Conservation (phyloP, 2,797 vertebrate genomes). For the Amblyopsis hoosieri region DNA sequence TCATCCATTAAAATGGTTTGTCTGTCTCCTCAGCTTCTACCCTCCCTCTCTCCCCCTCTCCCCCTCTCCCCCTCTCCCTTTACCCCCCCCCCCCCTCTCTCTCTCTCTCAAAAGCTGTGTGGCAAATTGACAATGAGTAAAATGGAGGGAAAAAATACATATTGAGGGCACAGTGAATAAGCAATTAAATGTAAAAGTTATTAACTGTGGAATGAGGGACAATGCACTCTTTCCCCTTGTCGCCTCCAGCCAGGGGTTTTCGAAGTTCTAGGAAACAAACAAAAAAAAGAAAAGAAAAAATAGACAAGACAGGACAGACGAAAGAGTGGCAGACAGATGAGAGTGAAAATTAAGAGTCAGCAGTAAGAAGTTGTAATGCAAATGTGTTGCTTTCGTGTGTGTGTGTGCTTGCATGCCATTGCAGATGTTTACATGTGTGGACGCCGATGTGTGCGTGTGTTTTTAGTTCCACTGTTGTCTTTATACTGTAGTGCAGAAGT, state of each 20-base stretch:
- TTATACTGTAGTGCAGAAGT: slow-evolving; percentile 1
- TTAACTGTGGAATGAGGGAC: slow-evolving; percentile 75
- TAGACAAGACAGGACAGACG: slow-evolving; percentile 6
- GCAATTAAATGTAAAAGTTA: slow-evolving; percentile 83
- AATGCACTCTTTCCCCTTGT: slow-evolving; percentile 52
- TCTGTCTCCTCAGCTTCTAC: slow-evolving; percentile 56
- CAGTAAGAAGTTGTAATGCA: neutral
- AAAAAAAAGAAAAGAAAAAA: slow-evolving; percentile 15
- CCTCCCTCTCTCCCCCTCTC: slow-evolving; percentile 17
- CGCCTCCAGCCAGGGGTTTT: slow-evolving; percentile 58
- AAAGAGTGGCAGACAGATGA: slow-evolving; percentile 19
- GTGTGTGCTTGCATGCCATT: neutral
- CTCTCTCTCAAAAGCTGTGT: slow-evolving; percentile 63
- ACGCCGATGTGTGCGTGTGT: slow-evolving; percentile 5
- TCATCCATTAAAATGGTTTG: slow-evolving; percentile 79
- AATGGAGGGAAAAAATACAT: slow-evolving; percentile 56
- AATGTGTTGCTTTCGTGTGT: neutral
- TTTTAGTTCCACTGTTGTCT: slow-evolving; percentile 43
- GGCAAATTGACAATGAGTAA: slow-evolving; percentile 78
- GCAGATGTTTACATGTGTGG: neutral
- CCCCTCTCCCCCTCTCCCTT: slow-evolving; percentile 5
- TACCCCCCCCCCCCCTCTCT: slow-evolving; percentile 13
- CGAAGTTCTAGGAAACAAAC: slow-evolving; percentile 49
- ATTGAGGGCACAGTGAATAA: slow-evolving; percentile 76
- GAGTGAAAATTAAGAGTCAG: slow-evolving; percentile 30